Base-by-base conservation (phyloP, 2,797 vertebrate species). In the Gobio occitaniae region DNA sequence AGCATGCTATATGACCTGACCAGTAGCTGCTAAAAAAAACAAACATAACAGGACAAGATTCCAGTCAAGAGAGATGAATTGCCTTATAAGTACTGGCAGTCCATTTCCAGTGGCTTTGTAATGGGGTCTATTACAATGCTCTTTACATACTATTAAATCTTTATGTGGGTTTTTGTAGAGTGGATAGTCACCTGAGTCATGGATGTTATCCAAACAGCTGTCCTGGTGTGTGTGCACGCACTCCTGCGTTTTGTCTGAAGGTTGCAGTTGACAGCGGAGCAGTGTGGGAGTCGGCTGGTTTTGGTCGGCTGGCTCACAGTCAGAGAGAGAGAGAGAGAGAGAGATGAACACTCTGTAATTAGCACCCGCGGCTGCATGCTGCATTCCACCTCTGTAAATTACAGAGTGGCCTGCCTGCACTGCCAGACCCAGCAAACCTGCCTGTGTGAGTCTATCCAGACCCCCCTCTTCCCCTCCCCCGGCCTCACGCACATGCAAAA, bases 381-480 rank as follows among this genome's bases (percentile, higher is more conserved):
- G 90, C 92, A 92, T 93, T 93, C 92, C 91, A 90, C 90, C 91
- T 93, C 91, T 90, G 88, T 90, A 93, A 93, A 94, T 93, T 92
- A 93, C 92, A 93, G 92, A 92, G 86, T 91, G 87, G 75, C 78
- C 87, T 87, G 86, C 47, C 77, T 89, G 87, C 88, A 77, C 87
- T 50, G 74, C 71, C 80, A 89, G 87, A 87, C 84, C 69, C 70
- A 86, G 82, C 84, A 84, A 87, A 89, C 87, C 84, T 88, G 89
- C 74, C 63, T 81, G 82, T 63, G 72, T 88, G 82, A 90, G 87
- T 82, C 86, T 87, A 68, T 50, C 77, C 88, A 83, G 85, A 87
- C 69, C 80, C 59, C 48, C 54, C 61, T 52, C 4, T 65, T 19
- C 48, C 59, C 74, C 29, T 81, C 78, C 70, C 48, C 72, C 16